Conservation (phyloP, 2,113 vertebrate genomes). For the Lutjanus erythropterus region DNA sequence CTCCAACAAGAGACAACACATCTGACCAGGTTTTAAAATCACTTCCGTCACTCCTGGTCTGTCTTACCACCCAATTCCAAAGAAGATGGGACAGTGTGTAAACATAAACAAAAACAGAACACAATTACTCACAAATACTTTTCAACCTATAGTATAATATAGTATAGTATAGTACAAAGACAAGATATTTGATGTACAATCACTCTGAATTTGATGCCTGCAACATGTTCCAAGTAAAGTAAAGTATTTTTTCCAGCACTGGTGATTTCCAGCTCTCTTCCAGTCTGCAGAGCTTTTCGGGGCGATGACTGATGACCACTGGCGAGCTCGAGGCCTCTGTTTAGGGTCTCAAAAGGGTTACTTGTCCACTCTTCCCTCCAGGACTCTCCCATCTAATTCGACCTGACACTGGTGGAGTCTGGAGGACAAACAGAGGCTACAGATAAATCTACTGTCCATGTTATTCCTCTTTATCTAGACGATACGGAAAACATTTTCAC, state of each 20-base stretch:
- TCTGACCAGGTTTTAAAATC: no score
- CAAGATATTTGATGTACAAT: no score
- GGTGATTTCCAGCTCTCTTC: not conserved
- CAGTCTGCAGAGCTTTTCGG: conserved; percentile 26
- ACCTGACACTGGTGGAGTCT: conserved; percentile 81
- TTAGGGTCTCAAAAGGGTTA: conserved; percentile 84
- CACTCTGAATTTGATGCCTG: no score
- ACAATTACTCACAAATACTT: no score
- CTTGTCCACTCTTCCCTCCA: conserved; percentile 76
- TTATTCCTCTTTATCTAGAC: not conserved
- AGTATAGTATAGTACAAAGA: no score
- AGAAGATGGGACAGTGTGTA: no score
- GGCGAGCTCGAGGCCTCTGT: conserved; percentile 50
- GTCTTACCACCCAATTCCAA: no score
- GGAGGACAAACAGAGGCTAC: conserved; percentile 45
- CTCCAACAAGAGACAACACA: no score
- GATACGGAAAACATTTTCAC: not conserved
- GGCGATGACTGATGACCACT: conserved; percentile 61
- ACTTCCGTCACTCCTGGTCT: no score
- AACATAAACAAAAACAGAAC: no score
- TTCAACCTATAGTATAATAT: no score
- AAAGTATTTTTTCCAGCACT: not conserved
- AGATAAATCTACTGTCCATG: not conserved
- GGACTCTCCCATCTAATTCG: conserved; percentile 79
- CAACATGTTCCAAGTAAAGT: no score